These are phyloP conservation scores for Antheraea mylitta DNA, from an alignment of 1,140 invertebrate genomes.

Conservation along the genomic window DNA sequence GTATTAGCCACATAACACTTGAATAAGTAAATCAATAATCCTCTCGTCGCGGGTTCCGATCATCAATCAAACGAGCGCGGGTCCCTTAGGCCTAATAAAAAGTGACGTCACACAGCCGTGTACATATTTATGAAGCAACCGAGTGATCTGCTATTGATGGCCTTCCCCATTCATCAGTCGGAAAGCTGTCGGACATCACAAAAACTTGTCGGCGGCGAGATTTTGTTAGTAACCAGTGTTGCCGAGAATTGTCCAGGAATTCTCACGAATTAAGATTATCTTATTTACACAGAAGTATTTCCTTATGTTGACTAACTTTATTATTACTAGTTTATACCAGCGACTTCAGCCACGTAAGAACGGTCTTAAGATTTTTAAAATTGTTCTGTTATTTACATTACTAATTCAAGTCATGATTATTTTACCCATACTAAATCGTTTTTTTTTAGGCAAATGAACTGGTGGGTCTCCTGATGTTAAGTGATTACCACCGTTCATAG, in stretches of 20 bases:
- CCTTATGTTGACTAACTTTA: background rate
- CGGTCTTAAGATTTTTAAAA: too few species aligned
- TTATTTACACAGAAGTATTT: background rate
- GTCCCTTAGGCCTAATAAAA: constrained; percentile 60
- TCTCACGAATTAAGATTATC: constrained; percentile 8
- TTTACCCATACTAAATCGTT: too few species aligned
- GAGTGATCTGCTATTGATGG: constrained; percentile 64
- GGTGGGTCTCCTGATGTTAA: too few species aligned
- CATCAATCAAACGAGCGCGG: constrained; percentile 62
- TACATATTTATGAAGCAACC: constrained; percentile 72
- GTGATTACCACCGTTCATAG: too few species aligned
- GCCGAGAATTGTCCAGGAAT: background rate
- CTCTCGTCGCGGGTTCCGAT: constrained; percentile 36
- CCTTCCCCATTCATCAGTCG: constrained; percentile 55
- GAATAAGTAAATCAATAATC: constrained; percentile 62
- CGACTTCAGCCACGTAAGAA: too few species aligned
- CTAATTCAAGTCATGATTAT: too few species aligned
- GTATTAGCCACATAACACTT: constrained; percentile 39
- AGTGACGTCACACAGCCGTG: constrained; percentile 57
- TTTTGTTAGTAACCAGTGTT: constrained; percentile 8
- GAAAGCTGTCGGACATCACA: constrained; percentile 32
- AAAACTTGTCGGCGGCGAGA: constrained; percentile 26
- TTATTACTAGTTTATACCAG: too few species aligned
- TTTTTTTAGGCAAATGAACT: too few species aligned
- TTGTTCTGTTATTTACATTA: too few species aligned